phyloP scores from a whole-genome alignment of 1,140 invertebrate genomes.

The Octopus sinensis region DNA sequence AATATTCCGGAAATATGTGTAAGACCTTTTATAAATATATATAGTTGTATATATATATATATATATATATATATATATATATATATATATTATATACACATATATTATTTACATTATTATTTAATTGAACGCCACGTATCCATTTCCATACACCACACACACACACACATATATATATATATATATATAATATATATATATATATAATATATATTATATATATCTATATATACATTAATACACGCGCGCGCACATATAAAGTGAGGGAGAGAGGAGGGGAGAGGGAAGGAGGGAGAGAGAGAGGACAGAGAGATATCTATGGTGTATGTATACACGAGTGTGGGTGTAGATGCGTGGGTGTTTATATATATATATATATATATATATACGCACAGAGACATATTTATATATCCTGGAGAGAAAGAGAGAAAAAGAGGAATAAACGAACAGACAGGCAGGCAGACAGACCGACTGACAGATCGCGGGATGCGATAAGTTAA shows the following conservation, averaged over 20 bases:
- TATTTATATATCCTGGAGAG: not conserved
- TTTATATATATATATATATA: not conserved
- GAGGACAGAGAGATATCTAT: not conserved
- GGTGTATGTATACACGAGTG: too few species aligned
- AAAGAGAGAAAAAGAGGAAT: too few species aligned
- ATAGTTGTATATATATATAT: too few species aligned
- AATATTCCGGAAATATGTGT: not conserved
- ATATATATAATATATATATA: not conserved
- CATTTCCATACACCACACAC: not conserved
- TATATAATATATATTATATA: not conserved
- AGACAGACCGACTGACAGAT: too few species aligned
- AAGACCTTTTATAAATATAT: too few species aligned
- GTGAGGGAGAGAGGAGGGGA: not conserved
- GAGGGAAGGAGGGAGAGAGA: not conserved
- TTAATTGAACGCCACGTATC: not conserved
- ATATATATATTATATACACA: too few species aligned
- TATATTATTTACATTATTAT: too few species aligned
- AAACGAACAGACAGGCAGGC: too few species aligned
- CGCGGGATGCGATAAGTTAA: too few species aligned
- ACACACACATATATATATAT: not conserved
- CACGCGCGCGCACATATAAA: not conserved
- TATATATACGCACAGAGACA: not conserved
- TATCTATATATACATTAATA: not conserved
- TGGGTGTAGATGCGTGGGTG: too few species aligned
- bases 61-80: too few species aligned